Conservation (phyloP, 2,888 invertebrate species). For the Eristalis tenax region DNA sequence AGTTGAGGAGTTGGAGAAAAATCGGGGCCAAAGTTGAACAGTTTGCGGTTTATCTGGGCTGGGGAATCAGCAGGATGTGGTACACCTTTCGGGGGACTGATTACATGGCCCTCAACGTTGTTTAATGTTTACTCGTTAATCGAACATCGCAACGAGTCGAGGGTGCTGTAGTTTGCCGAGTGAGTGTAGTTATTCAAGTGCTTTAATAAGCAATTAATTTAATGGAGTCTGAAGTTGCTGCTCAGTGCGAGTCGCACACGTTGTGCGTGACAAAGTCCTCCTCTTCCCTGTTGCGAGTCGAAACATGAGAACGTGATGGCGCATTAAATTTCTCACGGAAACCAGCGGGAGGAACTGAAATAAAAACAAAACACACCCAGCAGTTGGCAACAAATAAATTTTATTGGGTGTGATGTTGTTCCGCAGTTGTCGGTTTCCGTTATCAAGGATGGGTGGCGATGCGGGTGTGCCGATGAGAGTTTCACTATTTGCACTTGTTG, state of each 20-base stretch:
- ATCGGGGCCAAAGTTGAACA: constrained; percentile 4
- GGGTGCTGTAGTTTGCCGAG: background rate
- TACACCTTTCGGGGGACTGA: background rate
- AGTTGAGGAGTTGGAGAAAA: background rate
- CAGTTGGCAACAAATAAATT: constrained; percentile 27
- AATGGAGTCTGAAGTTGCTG: constrained; percentile 40
- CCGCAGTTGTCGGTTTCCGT: constrained; percentile 2
- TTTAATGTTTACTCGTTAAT: constrained; percentile 53
- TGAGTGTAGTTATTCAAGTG: constrained; percentile 47
- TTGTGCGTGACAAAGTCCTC: constrained; percentile 32
- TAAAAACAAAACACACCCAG: background rate
- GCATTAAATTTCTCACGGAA: constrained; percentile 37
- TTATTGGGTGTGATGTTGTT: background rate
- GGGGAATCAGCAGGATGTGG: constrained; percentile 34
- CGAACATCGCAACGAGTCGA: constrained; percentile 19
- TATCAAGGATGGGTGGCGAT: background rate
- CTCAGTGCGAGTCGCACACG: background rate
- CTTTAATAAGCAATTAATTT: constrained; percentile 70
- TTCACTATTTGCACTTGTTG: background rate
- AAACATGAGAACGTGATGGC: constrained; percentile 34
- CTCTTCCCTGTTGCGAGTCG: constrained; percentile 8
- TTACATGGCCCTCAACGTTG: constrained; percentile 7
- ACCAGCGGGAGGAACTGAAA: background rate
- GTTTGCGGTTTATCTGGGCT: constrained; percentile 42
- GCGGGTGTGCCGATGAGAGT: background rate